Evolutionary conservation across 2,113 vertebrate genomes (phyloP).

Genomic region (Aleadryas rufinucha): DNA sequence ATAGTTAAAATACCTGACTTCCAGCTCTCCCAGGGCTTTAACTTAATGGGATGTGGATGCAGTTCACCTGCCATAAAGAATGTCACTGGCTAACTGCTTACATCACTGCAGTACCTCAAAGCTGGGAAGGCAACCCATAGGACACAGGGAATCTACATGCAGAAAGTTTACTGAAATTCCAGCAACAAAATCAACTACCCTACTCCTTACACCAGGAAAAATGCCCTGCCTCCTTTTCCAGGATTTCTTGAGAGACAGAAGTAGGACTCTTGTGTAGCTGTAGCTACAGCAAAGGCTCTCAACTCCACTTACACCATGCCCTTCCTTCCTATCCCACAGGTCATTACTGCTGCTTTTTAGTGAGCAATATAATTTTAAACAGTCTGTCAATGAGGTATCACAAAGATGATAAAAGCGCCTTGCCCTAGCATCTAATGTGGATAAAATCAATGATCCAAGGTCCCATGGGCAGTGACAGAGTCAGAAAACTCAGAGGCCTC

Average conservation of each 20-base stretch:
- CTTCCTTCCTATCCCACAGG: not conserved
- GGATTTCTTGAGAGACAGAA: not conserved
- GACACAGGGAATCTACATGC: not conserved
- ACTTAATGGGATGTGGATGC: not conserved
- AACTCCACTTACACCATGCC: not conserved
- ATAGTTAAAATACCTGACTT: not conserved
- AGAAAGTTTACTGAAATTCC: not conserved
- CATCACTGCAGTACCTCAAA: not conserved
- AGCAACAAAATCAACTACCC: not conserved
- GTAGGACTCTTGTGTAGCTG: not conserved
- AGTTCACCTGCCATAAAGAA: conserved; percentile 5
- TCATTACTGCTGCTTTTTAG: conserved; percentile 37
- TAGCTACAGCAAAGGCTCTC: not conserved
- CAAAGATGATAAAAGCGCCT: conserved; percentile 19
- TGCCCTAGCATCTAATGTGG: not conserved
- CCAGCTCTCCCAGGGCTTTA: not conserved
- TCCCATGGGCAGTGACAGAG: not conserved
- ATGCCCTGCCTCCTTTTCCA: not conserved
- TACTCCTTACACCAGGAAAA: not conserved
- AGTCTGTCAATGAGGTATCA: not conserved
- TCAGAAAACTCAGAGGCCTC: not conserved
- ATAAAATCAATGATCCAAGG: conserved; percentile 19
- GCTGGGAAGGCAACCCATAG: not conserved
- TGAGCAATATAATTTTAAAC: conserved; percentile 39
- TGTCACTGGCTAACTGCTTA: not conserved